Evolutionary conservation across 92 coral and sea anemone species (phyloP), one percentile per base, ranked within the genome.

Genomic region (Zoanthus solanderi): DNA sequence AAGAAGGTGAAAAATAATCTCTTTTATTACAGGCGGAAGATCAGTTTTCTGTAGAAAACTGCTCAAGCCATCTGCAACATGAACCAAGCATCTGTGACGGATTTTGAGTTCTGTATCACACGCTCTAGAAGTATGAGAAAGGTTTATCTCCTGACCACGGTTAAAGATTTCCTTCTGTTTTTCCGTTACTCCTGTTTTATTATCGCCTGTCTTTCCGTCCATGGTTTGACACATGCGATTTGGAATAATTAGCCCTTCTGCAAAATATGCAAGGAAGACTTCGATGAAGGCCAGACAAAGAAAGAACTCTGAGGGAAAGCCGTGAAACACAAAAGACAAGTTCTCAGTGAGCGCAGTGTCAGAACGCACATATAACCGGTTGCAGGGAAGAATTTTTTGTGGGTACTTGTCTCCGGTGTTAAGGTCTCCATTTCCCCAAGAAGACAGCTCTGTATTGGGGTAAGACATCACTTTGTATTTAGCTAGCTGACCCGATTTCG

Each of bases 401-500:
- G 99, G 99, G 90, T 92, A 95, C 76, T 87, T 71, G 72, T 94
- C 79, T 4, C 77, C 83, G 13, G 75, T 65, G 72, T 88, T 88
- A 9, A 84, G 63, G 18, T 76, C 85, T 15, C 85, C 83, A 30
- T 71, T 12, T 57, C 71, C 76, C 13, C 87, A 87, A n/a, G 46
- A 17, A 6, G 76, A 54, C 4, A 77, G 60, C n/a, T 68, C 72
- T 46, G 75, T 47, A 58, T 47, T 75, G 60, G 96, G 96, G 88
- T 97, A 97, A 44, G 94, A 96, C 30, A 91, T 84, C 5, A 93
- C 94, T 87, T 91, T 93, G 95, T 97, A 97, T 72, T 91, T 90
- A 13, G 95, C 98, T 66, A 90, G 89, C 57, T 90, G 92, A 11
- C 97, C 97, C 18, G 93, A 87, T 71, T 95, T 93, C 80, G 90